Conservation (phyloP, 2,113 vertebrate species). For the Dicrurus megarhynchus region DNA sequence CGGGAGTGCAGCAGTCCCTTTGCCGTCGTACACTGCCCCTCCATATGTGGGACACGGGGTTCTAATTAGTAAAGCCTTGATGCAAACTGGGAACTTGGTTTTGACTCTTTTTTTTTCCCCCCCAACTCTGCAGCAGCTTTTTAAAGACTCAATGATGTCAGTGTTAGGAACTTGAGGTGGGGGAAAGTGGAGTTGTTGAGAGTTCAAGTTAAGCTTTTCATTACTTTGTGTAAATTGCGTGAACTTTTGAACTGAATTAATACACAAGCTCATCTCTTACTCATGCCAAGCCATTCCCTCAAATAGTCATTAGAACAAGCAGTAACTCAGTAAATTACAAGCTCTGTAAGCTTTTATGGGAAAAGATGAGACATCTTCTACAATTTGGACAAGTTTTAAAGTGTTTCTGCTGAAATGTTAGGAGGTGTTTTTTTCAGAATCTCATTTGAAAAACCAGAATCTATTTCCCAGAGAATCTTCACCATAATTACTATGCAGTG, state of each 20-base stretch:
- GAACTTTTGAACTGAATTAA: not conserved
- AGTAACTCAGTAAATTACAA: not conserved
- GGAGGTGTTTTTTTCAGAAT: not conserved
- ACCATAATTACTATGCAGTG: not conserved
- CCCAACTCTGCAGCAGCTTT: not conserved
- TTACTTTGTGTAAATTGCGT: constrained; percentile 11
- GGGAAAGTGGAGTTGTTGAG: not conserved
- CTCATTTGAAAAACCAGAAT: not conserved
- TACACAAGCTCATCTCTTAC: not conserved
- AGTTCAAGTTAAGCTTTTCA: not conserved
- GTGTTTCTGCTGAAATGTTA: not conserved
- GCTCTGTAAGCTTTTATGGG: not conserved
- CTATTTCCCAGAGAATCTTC: not conserved
- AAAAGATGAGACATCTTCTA: not conserved
- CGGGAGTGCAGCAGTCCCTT: accelerated
- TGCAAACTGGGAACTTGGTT: not conserved
- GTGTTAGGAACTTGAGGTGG: not conserved
- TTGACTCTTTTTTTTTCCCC: not conserved
- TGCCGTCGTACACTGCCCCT: accelerated
- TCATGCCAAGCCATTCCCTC: not conserved
- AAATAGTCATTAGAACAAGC: not conserved
- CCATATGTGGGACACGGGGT: accelerated
- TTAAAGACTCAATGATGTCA: not conserved
- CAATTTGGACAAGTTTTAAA: not conserved
- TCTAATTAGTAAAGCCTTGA: not conserved